Percentiles rank a stretch among this genome's conserved stretches.
phyloP scores from a whole-genome alignment of 2,888 invertebrate genomes.

The Melieria omissa region DNA sequence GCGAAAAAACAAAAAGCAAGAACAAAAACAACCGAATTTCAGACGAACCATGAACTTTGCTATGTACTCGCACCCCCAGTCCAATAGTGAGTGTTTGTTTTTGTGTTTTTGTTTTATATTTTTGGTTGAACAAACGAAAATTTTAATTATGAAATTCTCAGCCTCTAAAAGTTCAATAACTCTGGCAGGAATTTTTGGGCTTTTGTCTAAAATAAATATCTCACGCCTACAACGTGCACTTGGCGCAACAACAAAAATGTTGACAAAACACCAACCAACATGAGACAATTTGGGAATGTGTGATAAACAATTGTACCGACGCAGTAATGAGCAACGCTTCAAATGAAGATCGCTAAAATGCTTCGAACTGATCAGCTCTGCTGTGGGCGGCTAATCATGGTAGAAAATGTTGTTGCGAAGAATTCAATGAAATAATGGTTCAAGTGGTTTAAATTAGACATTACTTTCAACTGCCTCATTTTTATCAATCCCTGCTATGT shows the following conservation, averaged over 20 bases:
- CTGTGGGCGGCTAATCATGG: neutral
- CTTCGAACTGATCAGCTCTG: neutral
- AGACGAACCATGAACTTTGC: conserved; percentile 29
- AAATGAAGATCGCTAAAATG: too few relatives aligned
- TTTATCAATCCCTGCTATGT: too few relatives aligned
- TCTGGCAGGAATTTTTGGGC: neutral
- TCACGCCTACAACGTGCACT: neutral
- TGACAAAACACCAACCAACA: too few relatives aligned
- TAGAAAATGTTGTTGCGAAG: neutral
- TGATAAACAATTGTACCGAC: too few relatives aligned
- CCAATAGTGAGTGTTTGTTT: conserved; percentile 3
- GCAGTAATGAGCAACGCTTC: too few relatives aligned
- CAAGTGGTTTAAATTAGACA: too few relatives aligned
- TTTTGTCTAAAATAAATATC: neutral
- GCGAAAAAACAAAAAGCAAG: neutral
- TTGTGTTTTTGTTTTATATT: neutral
- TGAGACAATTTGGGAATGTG: too few relatives aligned
- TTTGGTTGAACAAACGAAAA: neutral
- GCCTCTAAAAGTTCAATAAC: conserved; percentile 30
- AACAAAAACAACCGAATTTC: neutral
- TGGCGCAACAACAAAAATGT: neutral
- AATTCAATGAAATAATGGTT: too few relatives aligned
- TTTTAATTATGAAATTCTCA: conserved; percentile 25
- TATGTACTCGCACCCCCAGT: conserved; percentile 2
- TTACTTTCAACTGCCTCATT: too few relatives aligned